Evolutionary conservation across 2,113 vertebrate genomes (phyloP), one percentile per base, ranked within the genome.

Genomic region (Zootoca vivipara): DNA sequence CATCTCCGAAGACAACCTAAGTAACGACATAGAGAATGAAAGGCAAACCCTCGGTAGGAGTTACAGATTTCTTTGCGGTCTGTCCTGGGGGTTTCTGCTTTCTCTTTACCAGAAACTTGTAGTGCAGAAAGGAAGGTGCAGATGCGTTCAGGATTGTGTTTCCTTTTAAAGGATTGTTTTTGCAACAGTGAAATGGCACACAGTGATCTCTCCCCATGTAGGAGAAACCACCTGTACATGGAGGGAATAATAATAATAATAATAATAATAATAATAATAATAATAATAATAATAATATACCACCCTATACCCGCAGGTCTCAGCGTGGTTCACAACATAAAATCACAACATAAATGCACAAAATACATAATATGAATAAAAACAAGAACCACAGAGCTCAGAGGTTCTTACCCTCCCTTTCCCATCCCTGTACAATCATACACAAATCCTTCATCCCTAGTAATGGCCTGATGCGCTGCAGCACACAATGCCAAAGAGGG

Each of bases 1-100:
- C 82, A 95, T 97, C 90, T 99, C 99, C 33, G 96, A 99, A 96
- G 98, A 99, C 94, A 99, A 99, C 94, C 97, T 99, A 90, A 98
- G 97, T 95, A 98, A 98, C 35, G 98, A 98, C 75, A 96, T 96
- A 35, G 98, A 98, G 83, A 97, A 95, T 92, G 98, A 98, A 94
- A 97, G 98, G 92, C 97, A 97, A 89, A 97, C 97, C 40, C 95
- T 97, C 92, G 98, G 98, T 99, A 96, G 94, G 95, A 92, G 86
- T 77, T 81, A 1, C 70, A 22, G 6, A 35, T 22, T 5, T 90
- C 86, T 26, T 26, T 7, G 85, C 80, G 56, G 73, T 84, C 62
- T 35, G 4, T 67, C 94, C 79, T 92, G 9, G 88, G 81, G 90
- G 28, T 30, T 74, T 85, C 64, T n/a, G n/a, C 16, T 22, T 90